Evolutionary conservation across 2,113 vertebrate genomes (phyloP).

Genomic region (Callopanchax toddi): DNA sequence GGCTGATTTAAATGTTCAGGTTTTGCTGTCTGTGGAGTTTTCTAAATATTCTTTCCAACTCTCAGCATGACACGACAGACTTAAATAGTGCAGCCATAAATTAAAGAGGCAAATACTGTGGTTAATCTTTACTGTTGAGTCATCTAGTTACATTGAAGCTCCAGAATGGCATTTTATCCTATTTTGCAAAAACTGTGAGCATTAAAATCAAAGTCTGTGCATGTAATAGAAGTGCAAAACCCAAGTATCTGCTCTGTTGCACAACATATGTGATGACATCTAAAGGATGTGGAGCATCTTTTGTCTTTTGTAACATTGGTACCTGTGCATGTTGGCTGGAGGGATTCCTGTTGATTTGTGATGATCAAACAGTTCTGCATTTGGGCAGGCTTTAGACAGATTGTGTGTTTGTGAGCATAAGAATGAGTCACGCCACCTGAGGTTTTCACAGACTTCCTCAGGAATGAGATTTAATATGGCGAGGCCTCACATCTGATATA

Average conservation of each 20-base stretch:
- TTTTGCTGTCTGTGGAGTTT: constrained; percentile 25
- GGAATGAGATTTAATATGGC: constrained; percentile 8
- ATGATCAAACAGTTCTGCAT: constrained; percentile 23
- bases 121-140: no score
- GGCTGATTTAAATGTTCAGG: constrained; percentile 24
- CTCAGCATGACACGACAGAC: constrained; percentile 10
- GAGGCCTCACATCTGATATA: constrained; percentile 10
- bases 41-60: constrained; percentile 23
- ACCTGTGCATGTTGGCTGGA: constrained; percentile 24
- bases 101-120: no score
- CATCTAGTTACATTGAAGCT: no score
- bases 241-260: no score
- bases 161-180: no score
- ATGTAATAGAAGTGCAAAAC: constrained; percentile 4
- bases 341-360: constrained; percentile 9
- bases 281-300: no score
- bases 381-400: constrained; percentile 10
- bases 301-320: no score
- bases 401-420: constrained; percentile 22
- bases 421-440: constrained; percentile 31
- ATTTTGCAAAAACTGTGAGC: no score
- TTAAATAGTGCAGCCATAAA: constrained; percentile 7
- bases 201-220: no score
- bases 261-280: no score
- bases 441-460: constrained; percentile 18